A percentile compares a stretch with the other conserved stretches of the same genome.
These are phyloP conservation scores for Drosophila gunungcola DNA, from an alignment of 1,140 invertebrate species.

Conservation along the genomic window DNA sequence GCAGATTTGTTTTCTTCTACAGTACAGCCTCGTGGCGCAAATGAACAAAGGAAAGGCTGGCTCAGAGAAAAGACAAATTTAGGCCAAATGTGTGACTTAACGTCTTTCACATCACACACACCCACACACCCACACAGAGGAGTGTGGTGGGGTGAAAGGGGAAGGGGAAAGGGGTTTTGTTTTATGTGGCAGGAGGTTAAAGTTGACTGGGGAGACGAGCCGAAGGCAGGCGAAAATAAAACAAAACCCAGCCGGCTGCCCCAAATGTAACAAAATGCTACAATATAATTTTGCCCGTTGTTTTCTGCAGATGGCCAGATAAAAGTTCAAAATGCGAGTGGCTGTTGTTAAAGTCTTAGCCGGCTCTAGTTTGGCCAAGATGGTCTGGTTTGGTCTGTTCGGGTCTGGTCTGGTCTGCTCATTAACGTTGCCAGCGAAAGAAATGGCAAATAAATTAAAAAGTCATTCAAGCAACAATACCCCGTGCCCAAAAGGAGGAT, in stretches of 20 bases:
- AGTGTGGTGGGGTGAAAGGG: conserved; percentile 8
- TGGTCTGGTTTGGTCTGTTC: conserved; percentile 1
- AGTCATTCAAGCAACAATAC: conserved; percentile 81
- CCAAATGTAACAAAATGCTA: conserved; percentile 73
- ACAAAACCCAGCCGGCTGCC: conserved; percentile 45
- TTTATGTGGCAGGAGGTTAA: conserved; percentile 79
- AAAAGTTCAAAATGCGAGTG: conserved; percentile 80
- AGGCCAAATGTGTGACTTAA: conserved; percentile 83
- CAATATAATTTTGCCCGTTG: conserved; percentile 73
- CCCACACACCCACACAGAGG: conserved; percentile 20
- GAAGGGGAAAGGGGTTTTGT: conserved; percentile 57
- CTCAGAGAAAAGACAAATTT: conserved; percentile 77
- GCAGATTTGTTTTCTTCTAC: conserved; percentile 62
- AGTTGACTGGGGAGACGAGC: conserved; percentile 67
- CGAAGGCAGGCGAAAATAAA: conserved; percentile 39
- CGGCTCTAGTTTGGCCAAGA: conserved; percentile 22
- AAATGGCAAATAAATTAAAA: conserved; percentile 83
- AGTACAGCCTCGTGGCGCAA: conserved; percentile 66
- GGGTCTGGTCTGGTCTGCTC: conserved; percentile 48
- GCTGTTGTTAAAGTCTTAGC: conserved; percentile 41
- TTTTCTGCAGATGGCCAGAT: conserved; percentile 77
- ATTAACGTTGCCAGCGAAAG: conserved; percentile 77
- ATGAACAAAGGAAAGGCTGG: conserved; percentile 74
- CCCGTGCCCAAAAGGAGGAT: conserved; percentile 32
- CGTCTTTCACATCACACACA: conserved; percentile 74